Evolutionary conservation across 2,888 invertebrate species (phyloP), one percentile per base, ranked within the genome.

Genomic region (Lasioglossum calceatum): DNA sequence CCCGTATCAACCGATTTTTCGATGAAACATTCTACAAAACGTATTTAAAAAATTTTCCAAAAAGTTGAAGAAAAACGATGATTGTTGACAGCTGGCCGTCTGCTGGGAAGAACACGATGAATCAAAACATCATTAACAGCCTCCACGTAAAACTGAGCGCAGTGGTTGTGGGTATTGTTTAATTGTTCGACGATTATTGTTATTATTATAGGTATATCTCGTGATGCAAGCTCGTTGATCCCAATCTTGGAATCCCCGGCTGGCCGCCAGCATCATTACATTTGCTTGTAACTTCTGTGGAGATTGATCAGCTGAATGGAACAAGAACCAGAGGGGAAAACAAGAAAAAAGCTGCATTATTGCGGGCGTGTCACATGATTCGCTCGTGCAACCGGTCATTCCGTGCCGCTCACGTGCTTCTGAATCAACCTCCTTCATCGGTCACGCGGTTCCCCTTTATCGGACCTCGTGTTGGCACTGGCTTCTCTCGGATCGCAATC

Each of bases 341-440:
- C 8, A 50, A 54, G 70, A 71, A 61, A 44, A 85, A 79, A 73
- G 72, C n/a, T 8, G 70, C 42, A 32, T 80, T 72, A 54, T 44
- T 44, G 72, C 44, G 81, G 32, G 73, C 70, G 50, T 71, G 77
- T 87, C 87, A 87, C 87, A 88, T 88, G 88, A 85, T 67, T 85
- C 42, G 85, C 84, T 85, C 84, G 50, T 73, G 85, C 77, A 88
- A 83, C 83, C 83, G 87, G 80, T 81, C 81, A 84, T 81, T 81
- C 87, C 16, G 72, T 47, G 67, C 27, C 67, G 16, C 76, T 87
- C 87, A 87, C 84, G 84, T 87, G 87, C 87, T 84, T 77, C 84
- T 87, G 79, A 87, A 87, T 87, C 84, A 77, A 82, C 79, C 54
- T 64, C 61, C 64, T 77, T 70, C 44, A 14, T 36, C 47, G 82